Percentiles rank a stretch among this genome's conserved stretches.
phyloP scores from a whole-genome alignment of 1,140 invertebrate genomes.

The Drosophila saltans region DNA sequence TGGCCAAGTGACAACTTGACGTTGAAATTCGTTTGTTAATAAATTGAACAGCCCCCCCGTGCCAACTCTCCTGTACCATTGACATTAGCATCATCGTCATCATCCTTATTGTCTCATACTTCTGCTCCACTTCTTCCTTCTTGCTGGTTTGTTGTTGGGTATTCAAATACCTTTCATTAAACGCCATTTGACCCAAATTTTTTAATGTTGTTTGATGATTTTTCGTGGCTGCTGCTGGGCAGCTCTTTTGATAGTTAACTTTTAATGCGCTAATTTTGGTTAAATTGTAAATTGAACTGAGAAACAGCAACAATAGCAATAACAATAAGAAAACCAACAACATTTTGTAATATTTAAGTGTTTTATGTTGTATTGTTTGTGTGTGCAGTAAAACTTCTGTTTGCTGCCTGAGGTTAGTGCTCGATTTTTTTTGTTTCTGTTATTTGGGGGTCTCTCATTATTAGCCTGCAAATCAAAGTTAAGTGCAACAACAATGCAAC shows the following conservation, averaged over 20 bases:
- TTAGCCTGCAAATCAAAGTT: slow-evolving; percentile 73
- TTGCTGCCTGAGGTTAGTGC: slow-evolving; percentile 8
- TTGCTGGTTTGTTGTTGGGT: not conserved
- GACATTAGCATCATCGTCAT: no score
- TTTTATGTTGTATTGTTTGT: slow-evolving; percentile 20
- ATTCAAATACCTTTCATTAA: slow-evolving; percentile 44
- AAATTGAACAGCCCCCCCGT: slow-evolving; percentile 28
- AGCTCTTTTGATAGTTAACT: slow-evolving; percentile 64
- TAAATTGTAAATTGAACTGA: slow-evolving; percentile 62
- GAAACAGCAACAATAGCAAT: slow-evolving; percentile 31
- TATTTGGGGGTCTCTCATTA: slow-evolving; percentile 29
- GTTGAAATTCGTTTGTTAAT: slow-evolving; percentile 55
- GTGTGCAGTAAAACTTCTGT: not conserved
- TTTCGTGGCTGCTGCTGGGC: slow-evolving; percentile 66
- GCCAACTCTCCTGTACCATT: no score
- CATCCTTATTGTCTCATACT: slow-evolving; percentile 17
- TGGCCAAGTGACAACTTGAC: slow-evolving; percentile 41
- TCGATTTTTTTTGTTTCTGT: slow-evolving; percentile 43
- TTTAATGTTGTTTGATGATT: slow-evolving; percentile 46
- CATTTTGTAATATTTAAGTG: slow-evolving; percentile 76
- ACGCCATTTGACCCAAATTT: slow-evolving; percentile 71
- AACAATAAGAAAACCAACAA: slow-evolving; percentile 37
- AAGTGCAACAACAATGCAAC: slow-evolving; percentile 60
- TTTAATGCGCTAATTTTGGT: slow-evolving; percentile 73
- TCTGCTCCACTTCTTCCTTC: slow-evolving; percentile 19